phyloP scores from a whole-genome alignment of 1,140 invertebrate species.

The Callitettix versicolor region DNA sequence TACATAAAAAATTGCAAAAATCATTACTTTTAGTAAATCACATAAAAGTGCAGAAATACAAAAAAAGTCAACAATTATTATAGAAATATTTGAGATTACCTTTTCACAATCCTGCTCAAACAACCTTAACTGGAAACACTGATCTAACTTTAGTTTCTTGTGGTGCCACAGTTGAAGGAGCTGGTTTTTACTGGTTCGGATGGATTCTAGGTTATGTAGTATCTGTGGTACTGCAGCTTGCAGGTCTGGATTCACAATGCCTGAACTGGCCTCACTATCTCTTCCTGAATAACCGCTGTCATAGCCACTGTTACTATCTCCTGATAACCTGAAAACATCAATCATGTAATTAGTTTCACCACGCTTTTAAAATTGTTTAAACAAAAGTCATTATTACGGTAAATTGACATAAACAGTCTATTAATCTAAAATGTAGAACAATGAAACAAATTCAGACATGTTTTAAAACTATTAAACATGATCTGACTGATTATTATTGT shows the following conservation, averaged over 20 bases:
- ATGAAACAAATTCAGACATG: too few species aligned
- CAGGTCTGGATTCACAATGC: slow-evolving; percentile 59
- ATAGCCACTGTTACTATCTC: slow-evolving; percentile 35
- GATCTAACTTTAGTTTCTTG: slow-evolving; percentile 85
- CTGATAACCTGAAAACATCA: slow-evolving; percentile 28
- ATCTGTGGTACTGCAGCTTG: slow-evolving; percentile 52
- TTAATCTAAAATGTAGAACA: not conserved
- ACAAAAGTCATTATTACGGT: too few species aligned
- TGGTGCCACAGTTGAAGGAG: slow-evolving; percentile 88
- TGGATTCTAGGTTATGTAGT: slow-evolving; percentile 65
- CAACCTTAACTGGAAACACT: slow-evolving; percentile 86
- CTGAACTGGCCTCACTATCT: slow-evolving; percentile 45
- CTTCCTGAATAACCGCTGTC: slow-evolving; percentile 43
- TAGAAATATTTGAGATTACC: too few species aligned
- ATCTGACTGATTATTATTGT: too few species aligned
- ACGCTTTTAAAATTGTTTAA: too few species aligned
- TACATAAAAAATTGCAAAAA: too few species aligned
- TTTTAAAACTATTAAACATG: too few species aligned
- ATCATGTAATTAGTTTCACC: too few species aligned
- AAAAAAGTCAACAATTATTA: too few species aligned
- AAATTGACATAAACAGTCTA: not conserved
- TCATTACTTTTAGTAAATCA: too few species aligned
- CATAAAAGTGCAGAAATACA: too few species aligned
- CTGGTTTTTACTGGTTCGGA: slow-evolving; percentile 79
- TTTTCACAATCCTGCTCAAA: slow-evolving; percentile 97